These are phyloP conservation scores for Drosophila triauraria DNA, from an alignment of 1,140 invertebrate genomes.

Conservation along the genomic window DNA sequence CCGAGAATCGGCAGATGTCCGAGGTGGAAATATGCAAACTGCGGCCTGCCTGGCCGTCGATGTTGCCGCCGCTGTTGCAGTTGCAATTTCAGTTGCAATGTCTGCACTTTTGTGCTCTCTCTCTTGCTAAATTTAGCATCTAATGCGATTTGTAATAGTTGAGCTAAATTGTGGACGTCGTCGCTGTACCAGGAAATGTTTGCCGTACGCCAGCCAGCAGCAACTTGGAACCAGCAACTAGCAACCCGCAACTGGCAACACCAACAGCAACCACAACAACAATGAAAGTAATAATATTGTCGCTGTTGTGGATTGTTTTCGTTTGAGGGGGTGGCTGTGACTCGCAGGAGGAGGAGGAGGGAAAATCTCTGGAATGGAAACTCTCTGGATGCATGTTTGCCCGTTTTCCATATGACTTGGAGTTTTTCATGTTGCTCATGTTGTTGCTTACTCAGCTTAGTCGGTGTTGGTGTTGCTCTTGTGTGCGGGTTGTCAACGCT, in stretches of 20 bases:
- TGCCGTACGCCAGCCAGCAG: conserved; percentile 27
- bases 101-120: conserved; percentile 12
- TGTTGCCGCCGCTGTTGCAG: conserved; percentile 17
- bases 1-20: conserved; percentile 38
- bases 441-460: conserved; percentile 38
- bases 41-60: conserved; percentile 38
- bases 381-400: conserved; percentile 51
- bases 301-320: conserved; percentile 59
- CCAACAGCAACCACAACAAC: conserved; percentile 41
- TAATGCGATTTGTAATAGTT: conserved; percentile 82
- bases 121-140: conserved; percentile 75
- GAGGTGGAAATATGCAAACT: conserved; percentile 58
- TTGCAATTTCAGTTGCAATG: conserved; percentile 20
- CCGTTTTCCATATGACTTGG: conserved; percentile 64
- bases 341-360: neutral
- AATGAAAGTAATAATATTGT: conserved; percentile 75
- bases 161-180: conserved; percentile 75
- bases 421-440: conserved; percentile 57
- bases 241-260: conserved; percentile 3
- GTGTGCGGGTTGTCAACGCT: conserved; percentile 66
- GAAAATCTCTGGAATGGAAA: conserved; percentile 14
- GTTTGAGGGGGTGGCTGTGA: conserved; percentile 27
- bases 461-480: conserved; percentile 6
- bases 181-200: conserved; percentile 78
- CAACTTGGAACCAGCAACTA: neutral